Evolutionary conservation across 1,140 invertebrate genomes (phyloP), one percentile per base, ranked within the genome.

Genomic region (Zaprionus kolodkinae): DNA sequence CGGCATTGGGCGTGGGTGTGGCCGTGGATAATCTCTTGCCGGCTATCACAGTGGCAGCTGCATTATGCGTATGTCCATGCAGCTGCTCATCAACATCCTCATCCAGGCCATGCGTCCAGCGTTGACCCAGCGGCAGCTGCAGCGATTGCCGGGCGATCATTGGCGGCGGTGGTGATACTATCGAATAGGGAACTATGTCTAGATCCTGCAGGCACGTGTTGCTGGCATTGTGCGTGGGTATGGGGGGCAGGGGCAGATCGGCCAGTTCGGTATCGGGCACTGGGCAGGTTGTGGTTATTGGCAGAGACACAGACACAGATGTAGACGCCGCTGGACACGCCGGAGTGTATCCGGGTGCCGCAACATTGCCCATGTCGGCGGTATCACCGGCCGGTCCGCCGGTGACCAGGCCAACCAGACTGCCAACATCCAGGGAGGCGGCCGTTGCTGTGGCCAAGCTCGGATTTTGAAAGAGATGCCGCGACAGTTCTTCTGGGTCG

Each of bases 401-500:
- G 11, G 81, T 88, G 55, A 80, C 87, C 69, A 87, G 77, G 43
- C 85, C 85, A 62, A 86, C 71, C 68, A 85, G 62, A 55, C 81
- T 82, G 67, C 68, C 73, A 38, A 86, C 82, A 56, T 80, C 74
- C 54, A 81, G 40, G 25, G 71, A 57, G 69, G 72, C 69, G n/a
- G 85, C 70, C 7, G 79, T 77, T 27, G 81, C 78, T n/a, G 84
- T 87, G 65, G 88, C 81, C 64, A 92, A 91, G 71, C 85, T 81
- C 59, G 91, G 76, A 71, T 92, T 95, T 81, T 96, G 95, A 72
- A 96, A 94, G 40, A 97, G 94, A 91, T 96, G 96, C 25, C 95
- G 93, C 91, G 97, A 96, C 78, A 97, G 94, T 86, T 96, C 96
- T 91, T 97, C 96, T 11, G 96, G 96, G 93, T 97, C 96, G 63